A percentile compares a stretch with the other conserved stretches of the same genome.
These are phyloP conservation scores for Panonychus citri DNA, from an alignment of 1,140 invertebrate species.

Conservation along the genomic window DNA sequence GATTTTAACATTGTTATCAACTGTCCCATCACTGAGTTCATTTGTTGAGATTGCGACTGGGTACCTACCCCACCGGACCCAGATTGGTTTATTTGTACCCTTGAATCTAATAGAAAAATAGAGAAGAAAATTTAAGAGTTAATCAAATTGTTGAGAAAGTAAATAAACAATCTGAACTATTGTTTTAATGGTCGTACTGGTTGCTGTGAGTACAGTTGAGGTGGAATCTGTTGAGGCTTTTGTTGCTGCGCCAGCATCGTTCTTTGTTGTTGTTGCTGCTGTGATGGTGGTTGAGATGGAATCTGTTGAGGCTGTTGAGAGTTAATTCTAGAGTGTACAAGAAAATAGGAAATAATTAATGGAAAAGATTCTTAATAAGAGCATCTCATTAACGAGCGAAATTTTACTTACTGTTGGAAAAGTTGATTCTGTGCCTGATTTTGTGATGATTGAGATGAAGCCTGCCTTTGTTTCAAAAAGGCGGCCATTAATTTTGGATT, in stretches of 20 bases:
- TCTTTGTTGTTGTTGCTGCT: slow-evolving; percentile 7
- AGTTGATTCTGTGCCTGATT: slow-evolving; percentile 14
- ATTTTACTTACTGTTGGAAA: too few species aligned
- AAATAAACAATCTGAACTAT: not conserved
- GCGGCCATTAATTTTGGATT: slow-evolving; percentile 91
- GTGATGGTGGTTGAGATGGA: slow-evolving; percentile 9
- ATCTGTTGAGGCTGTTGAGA: too few species aligned
- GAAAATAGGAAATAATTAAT: slow-evolving; percentile 14
- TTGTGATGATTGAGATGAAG: slow-evolving; percentile 24
- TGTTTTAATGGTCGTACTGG: not conserved
- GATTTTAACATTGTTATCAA: slow-evolving; percentile 67
- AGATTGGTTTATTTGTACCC: slow-evolving; percentile 11
- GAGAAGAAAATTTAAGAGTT: slow-evolving; percentile 2
- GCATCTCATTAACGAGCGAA: too few species aligned
- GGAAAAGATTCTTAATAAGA: too few species aligned
- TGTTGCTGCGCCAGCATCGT: too few species aligned
- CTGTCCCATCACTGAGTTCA: slow-evolving; percentile 50
- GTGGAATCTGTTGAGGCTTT: slow-evolving; percentile 1
- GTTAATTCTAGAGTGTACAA: slow-evolving; percentile 28
- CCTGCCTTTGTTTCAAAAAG: slow-evolving; percentile 64
- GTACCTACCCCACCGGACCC: slow-evolving; percentile 8
- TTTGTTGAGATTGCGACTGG: slow-evolving; percentile 13
- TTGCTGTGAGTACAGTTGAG: slow-evolving; percentile 2
- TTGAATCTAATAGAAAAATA: slow-evolving; percentile 6
- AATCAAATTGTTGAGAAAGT: not conserved